Conservation (phyloP, 2,113 vertebrate species). For the Callopanchax toddi region DNA sequence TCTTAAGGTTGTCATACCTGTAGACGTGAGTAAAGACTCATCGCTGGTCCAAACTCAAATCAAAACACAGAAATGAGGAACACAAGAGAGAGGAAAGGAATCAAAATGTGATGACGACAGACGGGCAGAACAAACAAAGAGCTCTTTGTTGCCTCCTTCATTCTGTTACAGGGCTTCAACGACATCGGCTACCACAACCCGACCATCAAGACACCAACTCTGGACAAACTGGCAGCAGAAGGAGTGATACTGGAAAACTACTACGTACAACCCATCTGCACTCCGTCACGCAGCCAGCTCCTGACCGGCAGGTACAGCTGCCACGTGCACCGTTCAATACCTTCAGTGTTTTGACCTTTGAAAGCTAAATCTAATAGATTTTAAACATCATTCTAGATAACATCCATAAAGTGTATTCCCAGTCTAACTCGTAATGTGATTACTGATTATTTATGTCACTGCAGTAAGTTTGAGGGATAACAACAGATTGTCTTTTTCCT, state of each 20-base stretch:
- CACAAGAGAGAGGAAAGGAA: no score
- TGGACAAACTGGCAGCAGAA: slow-evolving; percentile 93
- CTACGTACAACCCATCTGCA: slow-evolving; percentile 97
- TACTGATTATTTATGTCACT: slow-evolving; percentile 2
- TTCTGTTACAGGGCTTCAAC: slow-evolving; percentile 83
- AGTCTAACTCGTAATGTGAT: no score
- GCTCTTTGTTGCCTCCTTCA: background rate
- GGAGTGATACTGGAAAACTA: slow-evolving; percentile 97
- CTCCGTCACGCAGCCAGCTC: slow-evolving; percentile 94
- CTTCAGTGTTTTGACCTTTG: no score
- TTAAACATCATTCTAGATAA: no score
- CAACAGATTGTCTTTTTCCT: background rate
- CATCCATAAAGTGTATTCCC: no score
- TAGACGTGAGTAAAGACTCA: no score
- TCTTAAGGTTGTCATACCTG: no score
- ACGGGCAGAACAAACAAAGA: background rate
- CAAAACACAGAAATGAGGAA: background rate
- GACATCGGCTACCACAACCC: slow-evolving; percentile 95
- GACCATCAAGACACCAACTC: slow-evolving; percentile 89
- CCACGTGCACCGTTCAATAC: no score
- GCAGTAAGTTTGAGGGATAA: background rate
- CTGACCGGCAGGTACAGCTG: slow-evolving; percentile 90
- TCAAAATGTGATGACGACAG: no score
- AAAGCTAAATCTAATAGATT: no score
- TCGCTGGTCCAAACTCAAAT: background rate